Conservation (phyloP, 2,888 invertebrate genomes). For the Lagria hirta region DNA sequence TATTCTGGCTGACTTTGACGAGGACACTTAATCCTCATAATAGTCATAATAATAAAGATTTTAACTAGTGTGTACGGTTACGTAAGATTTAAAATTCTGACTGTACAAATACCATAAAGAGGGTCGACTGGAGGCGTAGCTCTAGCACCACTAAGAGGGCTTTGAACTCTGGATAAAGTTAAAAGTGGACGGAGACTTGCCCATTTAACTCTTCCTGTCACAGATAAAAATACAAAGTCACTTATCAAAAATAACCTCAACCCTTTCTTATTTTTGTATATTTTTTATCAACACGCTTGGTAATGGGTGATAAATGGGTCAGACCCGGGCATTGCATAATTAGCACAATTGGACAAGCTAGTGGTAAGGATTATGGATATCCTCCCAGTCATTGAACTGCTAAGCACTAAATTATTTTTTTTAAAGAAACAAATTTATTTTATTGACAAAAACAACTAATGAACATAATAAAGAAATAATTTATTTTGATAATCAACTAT, state of each 20-base stretch:
- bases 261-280: too few species aligned
- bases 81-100: constrained; percentile 49
- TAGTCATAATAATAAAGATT: too few species aligned
- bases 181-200: constrained; percentile 48
- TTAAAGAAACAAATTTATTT: too few species aligned
- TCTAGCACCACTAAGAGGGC: constrained; percentile 49
- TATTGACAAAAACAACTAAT: too few species aligned
- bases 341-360: constrained; percentile 10
- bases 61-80: constrained; percentile 34
- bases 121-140: constrained; percentile 48
- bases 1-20: too few species aligned
- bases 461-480: too few species aligned
- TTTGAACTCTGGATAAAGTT: constrained; percentile 49
- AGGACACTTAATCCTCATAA: constrained; percentile 33
- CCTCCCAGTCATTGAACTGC: too few species aligned
- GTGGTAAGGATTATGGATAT: too few species aligned
- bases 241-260: constrained; percentile 37
- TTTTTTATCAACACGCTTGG: too few species aligned
- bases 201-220: constrained; percentile 46
- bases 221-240: constrained; percentile 46
- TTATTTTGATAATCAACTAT: too few species aligned
- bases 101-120: constrained; percentile 46
- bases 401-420: too few species aligned
- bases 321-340: constrained; percentile 16
- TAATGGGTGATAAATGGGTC: constrained; percentile 8